A percentile compares a stretch with the other conserved stretches of the same genome.
Conservation (phyloP, 30 jellyfish, hydroid and myxozoan genomes). For the Turritopsis dohrnii region DNA sequence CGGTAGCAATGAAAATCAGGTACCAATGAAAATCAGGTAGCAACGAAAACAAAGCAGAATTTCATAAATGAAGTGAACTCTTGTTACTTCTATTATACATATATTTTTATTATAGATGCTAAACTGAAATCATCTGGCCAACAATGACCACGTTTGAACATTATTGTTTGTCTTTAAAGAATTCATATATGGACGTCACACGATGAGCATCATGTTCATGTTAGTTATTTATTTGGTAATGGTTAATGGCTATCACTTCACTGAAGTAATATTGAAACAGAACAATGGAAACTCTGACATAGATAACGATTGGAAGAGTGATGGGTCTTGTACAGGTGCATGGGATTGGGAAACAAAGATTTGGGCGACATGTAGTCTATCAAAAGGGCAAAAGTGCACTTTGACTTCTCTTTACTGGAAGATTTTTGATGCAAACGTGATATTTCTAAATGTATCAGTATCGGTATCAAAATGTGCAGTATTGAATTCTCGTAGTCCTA, state of each 20-base stretch:
- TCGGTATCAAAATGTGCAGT: not conserved
- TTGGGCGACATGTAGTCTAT: not conserved
- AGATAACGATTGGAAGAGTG: not conserved
- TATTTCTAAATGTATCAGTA: not conserved
- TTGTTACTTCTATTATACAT: too few relatives aligned
- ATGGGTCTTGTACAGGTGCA: not conserved
- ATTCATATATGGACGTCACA: not conserved
- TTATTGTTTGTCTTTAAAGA: too few relatives aligned
- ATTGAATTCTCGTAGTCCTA: not conserved
- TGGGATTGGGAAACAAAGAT: not conserved
- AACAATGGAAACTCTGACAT: not conserved
- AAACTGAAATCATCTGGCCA: too few relatives aligned
- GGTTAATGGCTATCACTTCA: not conserved
- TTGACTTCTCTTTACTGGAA: not conserved
- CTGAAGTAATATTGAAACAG: not conserved
- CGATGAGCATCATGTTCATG: not conserved
- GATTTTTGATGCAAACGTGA: not conserved
- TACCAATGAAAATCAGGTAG: too few relatives aligned
- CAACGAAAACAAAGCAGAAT: too few relatives aligned
- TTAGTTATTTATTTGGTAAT: not conserved
- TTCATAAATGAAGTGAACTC: too few relatives aligned
- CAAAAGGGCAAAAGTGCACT: not conserved
- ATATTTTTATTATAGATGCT: too few relatives aligned
- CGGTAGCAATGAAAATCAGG: too few relatives aligned
- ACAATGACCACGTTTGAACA: too few relatives aligned